phyloP scores from a whole-genome alignment of 2,113 vertebrate species.

The Mobula hypostoma region DNA sequence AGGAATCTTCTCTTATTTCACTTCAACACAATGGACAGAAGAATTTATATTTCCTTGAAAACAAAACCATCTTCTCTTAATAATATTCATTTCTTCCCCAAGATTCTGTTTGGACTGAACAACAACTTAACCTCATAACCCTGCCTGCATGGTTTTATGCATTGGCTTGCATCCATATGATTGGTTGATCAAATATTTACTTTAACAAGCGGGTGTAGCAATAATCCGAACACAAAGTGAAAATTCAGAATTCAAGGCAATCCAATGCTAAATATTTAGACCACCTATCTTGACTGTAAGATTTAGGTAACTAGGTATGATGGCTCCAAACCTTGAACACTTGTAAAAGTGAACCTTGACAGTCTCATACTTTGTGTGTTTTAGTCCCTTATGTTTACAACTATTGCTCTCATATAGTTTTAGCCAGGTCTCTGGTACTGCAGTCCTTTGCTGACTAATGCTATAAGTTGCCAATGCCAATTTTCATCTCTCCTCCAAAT shows the following conservation, averaged over 20 bases:
- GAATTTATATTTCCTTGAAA: not conserved
- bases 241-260: not conserved
- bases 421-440: not conserved
- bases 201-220: no score
- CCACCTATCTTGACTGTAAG: not conserved
- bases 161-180: no score
- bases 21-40: not conserved
- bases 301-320: not conserved
- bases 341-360: not conserved
- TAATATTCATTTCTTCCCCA: not conserved
- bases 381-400: not conserved
- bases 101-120: no score
- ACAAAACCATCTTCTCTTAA: not conserved
- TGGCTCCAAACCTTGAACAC: not conserved
- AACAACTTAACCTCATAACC: no score
- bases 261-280: not conserved
- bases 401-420: not conserved
- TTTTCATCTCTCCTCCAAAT: not conserved
- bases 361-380: no score
- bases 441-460: not conserved
- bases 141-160: no score
- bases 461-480: not conserved
- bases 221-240: no score
- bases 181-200: no score
- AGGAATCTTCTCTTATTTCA: not conserved